phyloP scores from a whole-genome alignment of 2,797 vertebrate species.

The Percopsis omiscomaycus region DNA sequence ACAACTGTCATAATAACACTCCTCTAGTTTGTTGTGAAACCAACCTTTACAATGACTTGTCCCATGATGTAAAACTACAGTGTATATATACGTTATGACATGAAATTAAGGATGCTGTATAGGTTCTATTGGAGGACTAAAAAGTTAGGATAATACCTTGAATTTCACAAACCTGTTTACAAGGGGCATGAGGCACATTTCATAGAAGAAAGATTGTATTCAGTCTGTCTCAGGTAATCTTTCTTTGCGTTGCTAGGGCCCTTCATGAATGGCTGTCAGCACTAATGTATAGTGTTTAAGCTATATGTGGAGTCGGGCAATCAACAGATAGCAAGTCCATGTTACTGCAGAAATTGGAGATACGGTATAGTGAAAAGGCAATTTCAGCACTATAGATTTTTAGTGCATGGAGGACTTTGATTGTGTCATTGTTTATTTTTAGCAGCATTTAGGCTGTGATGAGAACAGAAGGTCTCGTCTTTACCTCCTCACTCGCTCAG shows the following conservation, averaged over 20 bases:
- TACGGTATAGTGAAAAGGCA: background rate
- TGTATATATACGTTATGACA: background rate
- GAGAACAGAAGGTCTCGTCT: conserved; percentile 19
- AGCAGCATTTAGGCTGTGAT: conserved; percentile 1
- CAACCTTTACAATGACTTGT: conserved; percentile 3
- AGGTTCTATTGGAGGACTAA: too few relatives aligned
- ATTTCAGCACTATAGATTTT: too few relatives aligned
- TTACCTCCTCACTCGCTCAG: background rate
- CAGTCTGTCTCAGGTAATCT: background rate
- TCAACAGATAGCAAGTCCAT: too few relatives aligned
- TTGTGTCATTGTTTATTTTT: conserved; percentile 66
- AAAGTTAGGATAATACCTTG: too few relatives aligned
- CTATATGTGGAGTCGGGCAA: too few relatives aligned
- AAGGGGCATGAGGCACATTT: background rate
- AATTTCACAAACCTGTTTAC: too few relatives aligned
- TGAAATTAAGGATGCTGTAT: background rate
- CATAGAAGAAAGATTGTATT: background rate
- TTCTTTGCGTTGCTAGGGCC: background rate
- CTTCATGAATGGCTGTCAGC: too few relatives aligned
- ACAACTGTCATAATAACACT: conserved; percentile 32
- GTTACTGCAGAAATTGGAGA: background rate
- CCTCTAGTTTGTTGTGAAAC: conserved; percentile 20
- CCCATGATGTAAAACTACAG: background rate
- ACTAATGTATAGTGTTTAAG: too few relatives aligned
- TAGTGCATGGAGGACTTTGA: conserved; percentile 8